Conservation (phyloP, 35 echinoderm and acorn worm species). For the Chiridota heheva region DNA sequence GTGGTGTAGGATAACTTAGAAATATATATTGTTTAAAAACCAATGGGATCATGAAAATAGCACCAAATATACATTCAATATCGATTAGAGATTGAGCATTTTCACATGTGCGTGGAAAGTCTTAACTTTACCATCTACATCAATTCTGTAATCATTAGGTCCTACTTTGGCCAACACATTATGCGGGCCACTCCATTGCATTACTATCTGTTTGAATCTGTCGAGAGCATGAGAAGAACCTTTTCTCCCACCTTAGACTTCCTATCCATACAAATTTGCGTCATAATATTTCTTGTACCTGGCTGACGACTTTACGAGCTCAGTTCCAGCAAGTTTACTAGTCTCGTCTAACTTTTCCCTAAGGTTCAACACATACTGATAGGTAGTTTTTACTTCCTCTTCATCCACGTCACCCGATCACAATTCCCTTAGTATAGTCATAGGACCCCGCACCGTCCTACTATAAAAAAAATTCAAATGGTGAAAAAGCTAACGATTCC, state of each 20-base stretch:
- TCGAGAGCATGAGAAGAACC: constrained; percentile 50
- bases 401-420: constrained; percentile 30
- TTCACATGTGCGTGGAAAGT: constrained; percentile 62
- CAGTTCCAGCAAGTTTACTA: constrained; percentile 32
- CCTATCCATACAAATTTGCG: not conserved
- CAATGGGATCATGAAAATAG: too few species aligned
- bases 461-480: constrained; percentile 67
- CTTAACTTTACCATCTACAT: constrained; percentile 36
- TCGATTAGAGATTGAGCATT: too few species aligned
- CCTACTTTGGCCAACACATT: constrained; percentile 9
- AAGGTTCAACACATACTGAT: constrained; percentile 67
- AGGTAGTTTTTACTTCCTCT: constrained; percentile 52
- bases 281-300: constrained; percentile 61
- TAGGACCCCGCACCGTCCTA: constrained; percentile 47
- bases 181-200: constrained; percentile 56
- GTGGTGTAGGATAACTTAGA: too few species aligned
- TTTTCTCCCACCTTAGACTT: constrained; percentile 26
- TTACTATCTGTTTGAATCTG: constrained; percentile 26
- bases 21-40: too few species aligned
- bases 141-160: constrained; percentile 33
- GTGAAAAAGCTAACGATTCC: constrained; percentile 38
- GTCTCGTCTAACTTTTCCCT: constrained; percentile 41
- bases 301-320: constrained; percentile 22
- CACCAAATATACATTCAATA: too few species aligned
- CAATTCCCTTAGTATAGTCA: constrained; percentile 47